Evolutionary conservation across 2,113 vertebrate species (phyloP).

Genomic region (Epinephelus lanceolatus): DNA sequence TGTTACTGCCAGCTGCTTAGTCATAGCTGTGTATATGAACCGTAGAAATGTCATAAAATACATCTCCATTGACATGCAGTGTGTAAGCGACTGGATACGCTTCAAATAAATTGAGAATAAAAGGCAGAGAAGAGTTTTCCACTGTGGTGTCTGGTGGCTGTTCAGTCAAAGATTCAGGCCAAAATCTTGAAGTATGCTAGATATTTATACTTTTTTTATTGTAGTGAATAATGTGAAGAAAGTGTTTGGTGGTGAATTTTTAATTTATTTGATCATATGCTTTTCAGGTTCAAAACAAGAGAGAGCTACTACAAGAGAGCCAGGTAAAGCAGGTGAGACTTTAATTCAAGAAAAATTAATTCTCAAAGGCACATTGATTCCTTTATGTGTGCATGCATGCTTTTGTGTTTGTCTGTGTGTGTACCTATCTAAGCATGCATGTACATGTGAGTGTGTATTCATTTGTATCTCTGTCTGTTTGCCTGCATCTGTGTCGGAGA

Average conservation of each 20-base stretch:
- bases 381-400: slow-evolving; percentile 19
- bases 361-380: slow-evolving; percentile 5
- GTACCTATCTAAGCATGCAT: slow-evolving; percentile 34
- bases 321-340: slow-evolving; percentile 94
- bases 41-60: slow-evolving; percentile 6
- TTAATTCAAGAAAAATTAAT: slow-evolving; percentile 40
- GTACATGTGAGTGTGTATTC: slow-evolving; percentile 31
- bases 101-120: neutral
- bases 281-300: slow-evolving; percentile 90
- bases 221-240: neutral
- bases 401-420: slow-evolving; percentile 38
- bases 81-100: slow-evolving; percentile 3
- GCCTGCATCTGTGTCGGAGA: slow-evolving; percentile 53
- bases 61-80: neutral
- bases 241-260: neutral
- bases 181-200: neutral
- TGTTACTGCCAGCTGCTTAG: slow-evolving; percentile 14
- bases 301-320: slow-evolving; percentile 89
- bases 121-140: slow-evolving; percentile 4
- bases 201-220: slow-evolving; percentile 4
- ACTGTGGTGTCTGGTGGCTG: neutral
- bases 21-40: slow-evolving; percentile 7
- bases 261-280: slow-evolving; percentile 31
- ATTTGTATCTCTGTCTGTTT: slow-evolving; percentile 46
- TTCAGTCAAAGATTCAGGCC: slow-evolving; percentile 6